Evolutionary conservation across 2,888 invertebrate genomes (phyloP), one percentile per base, ranked within the genome.

Genomic region (Hemicrepidius hirtus): DNA sequence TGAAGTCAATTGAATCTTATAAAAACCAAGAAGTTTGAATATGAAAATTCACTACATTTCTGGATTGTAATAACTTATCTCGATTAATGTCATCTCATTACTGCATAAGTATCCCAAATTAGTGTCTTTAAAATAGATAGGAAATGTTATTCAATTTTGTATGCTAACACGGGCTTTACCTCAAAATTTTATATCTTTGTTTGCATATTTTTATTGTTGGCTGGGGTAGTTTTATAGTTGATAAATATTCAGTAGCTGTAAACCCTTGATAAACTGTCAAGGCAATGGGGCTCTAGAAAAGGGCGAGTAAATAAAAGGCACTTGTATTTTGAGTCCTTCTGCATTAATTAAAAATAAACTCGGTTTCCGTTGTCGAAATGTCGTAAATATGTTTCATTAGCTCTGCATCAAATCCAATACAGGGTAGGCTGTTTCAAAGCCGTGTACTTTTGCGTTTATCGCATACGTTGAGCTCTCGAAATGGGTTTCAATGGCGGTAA

Each of bases 221-320:
- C 68, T 70, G 72, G 67, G 72, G 68, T 72, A 71, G 72, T 74
- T 76, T 74, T 71, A 70, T 71, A 67, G 71, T 76, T 74, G 67
- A 76, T 76, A 74, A 76, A 76, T 76, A 76, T 76, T 76, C 74
- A 76, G 69, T 67, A 76, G 74, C 65, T 32, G 70, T 74, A 74
- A 74, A 50, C 68, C 67, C 71, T 71, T 71, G 71, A 71, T 60
- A 71, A 66, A 71, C 71, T 67, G 71, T 66, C 66, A 67, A 60
- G 66, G 66, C 60, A 71, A 71, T 71, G 71, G 60, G 63, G 60
- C 44, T 59, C 67, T 67, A 53, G 60, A 46, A 71, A 67, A 67
- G 67, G 41, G 50, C 50, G 46, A 53, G 62, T 67, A 71, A 71
- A 67, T 71, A 71, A 71, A 71, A 71, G 32, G 28, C 66, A 53